Percentiles rank a stretch among this genome's conserved stretches.
Conservation (phyloP, 35 echinoderm and acorn worm genomes). For the Apostichopus japonicus region DNA sequence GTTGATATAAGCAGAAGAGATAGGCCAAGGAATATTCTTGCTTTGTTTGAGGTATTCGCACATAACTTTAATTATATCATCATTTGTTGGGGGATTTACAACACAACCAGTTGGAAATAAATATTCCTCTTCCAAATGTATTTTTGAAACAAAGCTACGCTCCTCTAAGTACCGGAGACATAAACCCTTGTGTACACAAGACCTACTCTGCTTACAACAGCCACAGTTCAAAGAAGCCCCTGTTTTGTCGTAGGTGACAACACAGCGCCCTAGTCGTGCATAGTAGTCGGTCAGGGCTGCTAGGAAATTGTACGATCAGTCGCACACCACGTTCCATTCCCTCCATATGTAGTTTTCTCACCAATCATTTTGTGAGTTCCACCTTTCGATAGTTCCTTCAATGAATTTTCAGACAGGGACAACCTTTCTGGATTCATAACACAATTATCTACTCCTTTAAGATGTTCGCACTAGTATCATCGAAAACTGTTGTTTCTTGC, state of each 20-base stretch:
- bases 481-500: slow-evolving; percentile 31
- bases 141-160: neutral
- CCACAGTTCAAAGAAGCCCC: neutral
- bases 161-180: no score
- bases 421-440: neutral
- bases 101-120: neutral
- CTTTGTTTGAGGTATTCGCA: neutral
- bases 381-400: slow-evolving; percentile 3
- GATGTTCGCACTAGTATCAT: slow-evolving; percentile 27
- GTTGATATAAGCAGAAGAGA: neutral
- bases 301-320: slow-evolving; percentile 22
- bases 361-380: neutral
- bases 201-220: slow-evolving; percentile 33
- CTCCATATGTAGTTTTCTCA: neutral
- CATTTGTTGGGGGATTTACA: slow-evolving; percentile 5
- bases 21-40: slow-evolving; percentile 42
- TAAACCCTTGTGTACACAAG: slow-evolving; percentile 8
- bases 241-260: slow-evolving; percentile 25
- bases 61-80: slow-evolving; percentile 7
- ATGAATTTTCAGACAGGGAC: neutral
- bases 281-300: slow-evolving; percentile 12
- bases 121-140: neutral
- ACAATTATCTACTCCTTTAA: slow-evolving; percentile 39
- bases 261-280: slow-evolving; percentile 16
- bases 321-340: neutral